Evolutionary conservation across 2,113 vertebrate species (phyloP).

Genomic region (Sinocyclocheilus grahami): DNA sequence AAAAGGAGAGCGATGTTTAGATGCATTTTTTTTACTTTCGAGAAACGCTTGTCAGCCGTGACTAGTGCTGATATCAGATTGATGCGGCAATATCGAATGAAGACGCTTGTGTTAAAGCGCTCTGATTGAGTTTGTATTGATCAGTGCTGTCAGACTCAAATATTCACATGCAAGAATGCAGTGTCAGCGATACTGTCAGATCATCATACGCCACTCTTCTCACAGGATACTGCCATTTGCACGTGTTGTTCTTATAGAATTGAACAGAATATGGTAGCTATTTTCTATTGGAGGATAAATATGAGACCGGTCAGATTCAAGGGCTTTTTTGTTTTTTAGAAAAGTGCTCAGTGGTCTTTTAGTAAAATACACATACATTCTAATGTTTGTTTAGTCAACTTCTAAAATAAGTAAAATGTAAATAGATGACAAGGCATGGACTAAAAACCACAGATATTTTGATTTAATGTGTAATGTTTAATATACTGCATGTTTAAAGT

Average conservation of each 20-base stretch:
- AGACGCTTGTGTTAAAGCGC: constrained; percentile 1
- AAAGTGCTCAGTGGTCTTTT: too few relatives aligned
- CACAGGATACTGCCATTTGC: background rate
- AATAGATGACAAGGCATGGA: too few relatives aligned
- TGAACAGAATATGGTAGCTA: background rate
- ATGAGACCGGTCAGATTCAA: background rate
- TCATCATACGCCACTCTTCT: background rate
- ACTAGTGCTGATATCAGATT: background rate
- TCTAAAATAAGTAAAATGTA: too few relatives aligned
- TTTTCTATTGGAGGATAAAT: background rate
- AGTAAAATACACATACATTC: too few relatives aligned
- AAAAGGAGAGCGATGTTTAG: background rate
- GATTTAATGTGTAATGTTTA: too few relatives aligned
- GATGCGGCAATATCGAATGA: background rate
- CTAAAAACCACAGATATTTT: too few relatives aligned
- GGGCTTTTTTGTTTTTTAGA: background rate
- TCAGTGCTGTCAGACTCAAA: background rate
- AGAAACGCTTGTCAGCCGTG: background rate
- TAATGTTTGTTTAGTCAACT: too few relatives aligned
- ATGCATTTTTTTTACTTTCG: background rate
- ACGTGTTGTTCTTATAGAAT: background rate
- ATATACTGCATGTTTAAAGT: too few relatives aligned
- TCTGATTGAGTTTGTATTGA: constrained; percentile 25
- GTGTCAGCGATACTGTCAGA: background rate
- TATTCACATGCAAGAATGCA: background rate